Evolutionary conservation across 2,113 vertebrate species (phyloP).

Genomic region (Ploceus nigricollis): DNA sequence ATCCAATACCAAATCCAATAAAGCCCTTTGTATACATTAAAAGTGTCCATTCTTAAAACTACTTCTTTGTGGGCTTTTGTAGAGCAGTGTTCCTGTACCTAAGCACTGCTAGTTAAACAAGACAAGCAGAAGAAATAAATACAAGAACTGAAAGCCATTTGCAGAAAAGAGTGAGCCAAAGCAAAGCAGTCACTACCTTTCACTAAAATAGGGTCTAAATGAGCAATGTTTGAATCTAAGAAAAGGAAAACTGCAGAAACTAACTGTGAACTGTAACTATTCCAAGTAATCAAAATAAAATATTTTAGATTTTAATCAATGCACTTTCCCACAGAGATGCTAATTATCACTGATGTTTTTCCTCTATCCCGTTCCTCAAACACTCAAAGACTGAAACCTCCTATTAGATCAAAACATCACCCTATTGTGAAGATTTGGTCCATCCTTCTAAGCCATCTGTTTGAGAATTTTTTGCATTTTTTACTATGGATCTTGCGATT

Average conservation of each 20-base stretch:
- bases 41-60: neutral
- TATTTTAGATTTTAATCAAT: neutral
- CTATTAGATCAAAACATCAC: neutral
- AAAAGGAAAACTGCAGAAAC: neutral
- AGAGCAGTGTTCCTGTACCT: neutral
- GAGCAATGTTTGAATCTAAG: neutral
- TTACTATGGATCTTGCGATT: neutral
- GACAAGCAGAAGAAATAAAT: neutral
- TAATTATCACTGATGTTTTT: neutral
- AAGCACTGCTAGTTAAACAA: neutral
- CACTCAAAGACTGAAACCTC: neutral
- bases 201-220: neutral
- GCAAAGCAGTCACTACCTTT: neutral
- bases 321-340: neutral
- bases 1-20: neutral
- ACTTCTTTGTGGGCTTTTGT: neutral
- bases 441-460: neutral
- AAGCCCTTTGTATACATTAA: neutral
- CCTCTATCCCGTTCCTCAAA: neutral
- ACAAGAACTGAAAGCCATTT: neutral
- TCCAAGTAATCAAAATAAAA: neutral
- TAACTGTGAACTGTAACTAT: neutral
- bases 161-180: neutral
- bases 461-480: neutral
- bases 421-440: neutral